Base-by-base conservation (phyloP, 2,113 vertebrate genomes). In the Poeciliopsis retropinna region DNA sequence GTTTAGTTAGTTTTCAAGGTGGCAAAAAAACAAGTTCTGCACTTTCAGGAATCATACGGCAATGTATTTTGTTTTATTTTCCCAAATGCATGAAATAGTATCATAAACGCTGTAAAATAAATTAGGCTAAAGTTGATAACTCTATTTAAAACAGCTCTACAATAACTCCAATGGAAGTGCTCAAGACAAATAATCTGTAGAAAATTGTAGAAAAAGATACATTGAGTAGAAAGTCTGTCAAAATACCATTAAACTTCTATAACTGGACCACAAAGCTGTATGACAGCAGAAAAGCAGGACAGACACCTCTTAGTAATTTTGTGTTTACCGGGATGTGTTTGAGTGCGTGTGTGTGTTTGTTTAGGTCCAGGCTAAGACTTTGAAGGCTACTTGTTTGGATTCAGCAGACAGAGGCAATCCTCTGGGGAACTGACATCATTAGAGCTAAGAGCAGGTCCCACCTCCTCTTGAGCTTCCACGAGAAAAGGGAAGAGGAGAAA, bases 361-460 rank as follows among this genome's bases (percentile, higher is more conserved):
- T 51, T 15, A 12, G 47, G 72, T 71, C 70, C 75, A 32, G 80
- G 61, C 71, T 57, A 76, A 76, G 67, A 73, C 78, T 83, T 83
- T 88, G 79, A 90, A 85, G 73, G 84, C 83, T 70, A 68, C 87
- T 64, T 87, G 91, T 87, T 91, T 86, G 88, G 87, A 91, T 92
- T 91, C 90, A 82, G 84, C 83, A 82, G 85, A 88, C 83, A 80
- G 78, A 85, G 57, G 34, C 78, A n/a, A n/a, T 85, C 69, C 89
- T 84, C 87, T 19, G 47, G 85, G 90, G 91, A 89, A 84, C 88
- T 90, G 90, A 93, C 90, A 93, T 92, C 90, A 92, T 93, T 93
- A 92, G 91, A 89, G 87, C 15, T 37, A 77, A 84, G 91, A 92
- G 89, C 91, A 86, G 80, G 80, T 81, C 64, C 76, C 68, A 62